Base-by-base conservation (phyloP, 2,888 invertebrate species). In the Myopa testacea region DNA sequence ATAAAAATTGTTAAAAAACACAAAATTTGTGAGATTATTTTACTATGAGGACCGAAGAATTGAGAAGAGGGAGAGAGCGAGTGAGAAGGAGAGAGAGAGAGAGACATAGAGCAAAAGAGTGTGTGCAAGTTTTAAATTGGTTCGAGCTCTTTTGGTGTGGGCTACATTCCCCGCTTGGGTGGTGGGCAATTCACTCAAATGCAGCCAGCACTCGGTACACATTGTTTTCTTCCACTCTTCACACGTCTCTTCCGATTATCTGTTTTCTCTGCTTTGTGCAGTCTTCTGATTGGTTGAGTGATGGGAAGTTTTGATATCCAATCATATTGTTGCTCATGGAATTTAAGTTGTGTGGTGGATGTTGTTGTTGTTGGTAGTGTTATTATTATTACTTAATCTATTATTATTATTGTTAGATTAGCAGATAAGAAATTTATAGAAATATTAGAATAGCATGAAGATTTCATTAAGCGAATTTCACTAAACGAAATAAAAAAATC, bases 271-370 rank as follows among this genome's bases (percentile, higher is more conserved):
- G 65, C 12, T 58, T 65, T 65, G 50, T 75, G 69, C 68, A 75
- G 75, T 60, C 37, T 45, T 58, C 58, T 75, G 69, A 75, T 75
- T 75, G 75, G 75, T 45, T 58, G 68, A 68, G 26, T 45, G 63
- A 50, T 60, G 62, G 8, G 40, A 40, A 65, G 4, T 50, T 26
- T 60, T 68, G 26, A 26, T 69, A 69, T 69, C 75, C 75, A 75
- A 75, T 75, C 68, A 45, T 3, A 68, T 58, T 60, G 40, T 45
- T 75, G 75, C 52, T 12, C 26, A n/a, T 8, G 45, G 19, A 6
- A 45, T 73, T 50, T 4, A 26, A 65, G 10, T 52, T 50, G 65
- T 67, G 12, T n/a, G 26, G 26, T 26, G 1, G 26, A 26, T 26
- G 26, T 26, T 26, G 26, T 1, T 26, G 19, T 40, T 38, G 72